Evolutionary conservation across 2,113 vertebrate genomes (phyloP).

Genomic region (Thymallus thymallus): DNA sequence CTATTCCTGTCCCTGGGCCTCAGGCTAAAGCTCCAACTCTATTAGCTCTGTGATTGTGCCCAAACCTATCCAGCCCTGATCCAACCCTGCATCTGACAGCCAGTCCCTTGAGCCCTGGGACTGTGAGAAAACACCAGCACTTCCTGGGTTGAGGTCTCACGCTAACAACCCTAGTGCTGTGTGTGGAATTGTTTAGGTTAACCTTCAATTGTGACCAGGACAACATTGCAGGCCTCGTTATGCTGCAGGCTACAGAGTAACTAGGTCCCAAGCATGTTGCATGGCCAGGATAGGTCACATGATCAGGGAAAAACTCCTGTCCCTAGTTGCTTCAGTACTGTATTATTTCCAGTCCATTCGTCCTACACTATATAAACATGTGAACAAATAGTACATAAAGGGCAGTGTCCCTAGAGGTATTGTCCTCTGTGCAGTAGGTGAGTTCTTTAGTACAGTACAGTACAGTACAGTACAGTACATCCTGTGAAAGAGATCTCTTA

Average conservation of each 20-base stretch:
- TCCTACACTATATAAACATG: too few relatives aligned
- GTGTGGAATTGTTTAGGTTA: too few relatives aligned
- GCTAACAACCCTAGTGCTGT: too few relatives aligned
- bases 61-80: slow-evolving; percentile 13
- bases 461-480: not conserved
- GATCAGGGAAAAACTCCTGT: too few relatives aligned
- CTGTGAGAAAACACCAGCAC: not conserved
- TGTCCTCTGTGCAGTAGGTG: not conserved
- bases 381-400: not conserved
- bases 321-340: too few relatives aligned
- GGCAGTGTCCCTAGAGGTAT: not conserved
- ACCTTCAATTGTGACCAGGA: too few relatives aligned
- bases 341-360: too few relatives aligned
- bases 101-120: slow-evolving; percentile 3
- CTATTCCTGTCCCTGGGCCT: slow-evolving; percentile 24
- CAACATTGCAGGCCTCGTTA: too few relatives aligned
- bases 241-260: too few relatives aligned
- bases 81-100: slow-evolving; percentile 25
- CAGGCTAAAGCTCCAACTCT: slow-evolving; percentile 20
- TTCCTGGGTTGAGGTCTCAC: not conserved
- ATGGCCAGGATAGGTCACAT: too few relatives aligned
- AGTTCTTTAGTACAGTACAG: not conserved
- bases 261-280: too few relatives aligned
- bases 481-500: not conserved
- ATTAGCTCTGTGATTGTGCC: slow-evolving; percentile 40